phyloP scores from a whole-genome alignment of 1,140 invertebrate genomes.

The Sycobia sp. region DNA sequence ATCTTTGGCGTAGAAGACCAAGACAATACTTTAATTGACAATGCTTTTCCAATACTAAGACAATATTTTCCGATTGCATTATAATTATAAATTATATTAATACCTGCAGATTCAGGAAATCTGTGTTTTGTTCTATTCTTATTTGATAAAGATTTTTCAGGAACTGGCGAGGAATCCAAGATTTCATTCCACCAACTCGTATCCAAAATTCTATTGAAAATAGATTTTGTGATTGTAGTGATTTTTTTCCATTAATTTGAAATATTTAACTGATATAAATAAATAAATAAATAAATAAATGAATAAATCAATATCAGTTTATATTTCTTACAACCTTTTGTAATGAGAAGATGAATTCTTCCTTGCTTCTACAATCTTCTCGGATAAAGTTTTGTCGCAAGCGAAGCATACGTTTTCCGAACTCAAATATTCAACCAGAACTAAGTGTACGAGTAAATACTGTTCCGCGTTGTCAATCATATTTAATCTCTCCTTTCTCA shows the following conservation, averaged over 20 bases:
- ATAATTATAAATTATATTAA: too few relatives aligned
- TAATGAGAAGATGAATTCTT: conserved; percentile 36
- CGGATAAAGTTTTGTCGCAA: conserved; percentile 40
- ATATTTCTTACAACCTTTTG: conserved; percentile 33
- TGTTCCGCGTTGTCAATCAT: conserved; percentile 52
- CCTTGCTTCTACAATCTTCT: conserved; percentile 40
- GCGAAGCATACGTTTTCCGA: conserved; percentile 37
- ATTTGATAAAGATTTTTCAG: conserved; percentile 32
- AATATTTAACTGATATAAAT: not conserved
- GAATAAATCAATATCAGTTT: too few relatives aligned
- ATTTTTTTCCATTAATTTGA: not conserved
- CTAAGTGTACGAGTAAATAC: conserved; percentile 48
- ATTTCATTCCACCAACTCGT: conserved; percentile 43
- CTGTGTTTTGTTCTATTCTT: conserved; percentile 42
- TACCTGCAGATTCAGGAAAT: conserved; percentile 39
- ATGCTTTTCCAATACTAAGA: too few relatives aligned
- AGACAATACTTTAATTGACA: too few relatives aligned
- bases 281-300: too few relatives aligned
- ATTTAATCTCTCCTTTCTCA: conserved; percentile 44
- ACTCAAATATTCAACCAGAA: conserved; percentile 46
- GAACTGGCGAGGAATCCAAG: conserved; percentile 23
- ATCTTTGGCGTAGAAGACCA: too few relatives aligned
- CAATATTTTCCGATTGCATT: too few relatives aligned
- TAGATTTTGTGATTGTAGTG: not conserved
- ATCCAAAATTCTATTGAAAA: conserved; percentile 37